A percentile compares a stretch with the other conserved stretches of the same genome.
phyloP scores from a whole-genome alignment of 2,113 vertebrate species.

The Megalops atlanticus region DNA sequence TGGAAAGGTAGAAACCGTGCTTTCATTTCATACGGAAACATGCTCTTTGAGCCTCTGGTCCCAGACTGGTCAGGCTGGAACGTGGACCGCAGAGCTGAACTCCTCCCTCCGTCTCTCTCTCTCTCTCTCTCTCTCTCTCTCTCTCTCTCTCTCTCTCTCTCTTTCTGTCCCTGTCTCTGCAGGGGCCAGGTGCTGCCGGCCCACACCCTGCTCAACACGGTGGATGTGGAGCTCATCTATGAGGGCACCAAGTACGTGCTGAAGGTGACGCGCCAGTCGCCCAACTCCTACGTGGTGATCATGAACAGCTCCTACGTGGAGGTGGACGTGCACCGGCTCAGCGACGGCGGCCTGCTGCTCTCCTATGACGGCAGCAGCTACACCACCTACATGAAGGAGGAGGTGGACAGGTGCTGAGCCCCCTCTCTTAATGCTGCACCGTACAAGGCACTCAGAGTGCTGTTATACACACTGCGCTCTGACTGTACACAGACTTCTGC shows the following conservation, averaged over 20 bases:
- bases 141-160: constrained; percentile 50
- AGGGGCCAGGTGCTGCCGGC: constrained; percentile 96
- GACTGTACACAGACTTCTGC: background rate
- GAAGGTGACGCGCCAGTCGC: constrained; percentile 95
- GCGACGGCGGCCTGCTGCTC: constrained; percentile 90
- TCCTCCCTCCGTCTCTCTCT: constrained; percentile 53
- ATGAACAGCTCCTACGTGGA: constrained; percentile 90
- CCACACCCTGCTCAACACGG: constrained; percentile 92
- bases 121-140: constrained; percentile 40
- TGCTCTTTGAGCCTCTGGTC: background rate
- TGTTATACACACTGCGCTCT: background rate
- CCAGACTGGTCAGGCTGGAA: background rate
- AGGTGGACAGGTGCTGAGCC: constrained; percentile 85
- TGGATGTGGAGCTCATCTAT: constrained; percentile 94
- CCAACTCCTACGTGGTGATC: constrained; percentile 95
- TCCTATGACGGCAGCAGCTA: constrained; percentile 98
- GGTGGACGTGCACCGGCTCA: constrained; percentile 92
- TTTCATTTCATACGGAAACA: constrained; percentile 73
- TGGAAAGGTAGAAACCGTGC: constrained; percentile 85
- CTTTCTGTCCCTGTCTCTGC: constrained; percentile 43
- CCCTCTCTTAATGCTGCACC: background rate
- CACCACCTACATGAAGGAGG: constrained; percentile 99
- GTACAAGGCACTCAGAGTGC: background rate
- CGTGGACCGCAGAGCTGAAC: background rate
- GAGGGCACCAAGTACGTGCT: constrained; percentile 92